Evolutionary conservation across 2,113 vertebrate species (phyloP).

Genomic region (Numida meleagris): DNA sequence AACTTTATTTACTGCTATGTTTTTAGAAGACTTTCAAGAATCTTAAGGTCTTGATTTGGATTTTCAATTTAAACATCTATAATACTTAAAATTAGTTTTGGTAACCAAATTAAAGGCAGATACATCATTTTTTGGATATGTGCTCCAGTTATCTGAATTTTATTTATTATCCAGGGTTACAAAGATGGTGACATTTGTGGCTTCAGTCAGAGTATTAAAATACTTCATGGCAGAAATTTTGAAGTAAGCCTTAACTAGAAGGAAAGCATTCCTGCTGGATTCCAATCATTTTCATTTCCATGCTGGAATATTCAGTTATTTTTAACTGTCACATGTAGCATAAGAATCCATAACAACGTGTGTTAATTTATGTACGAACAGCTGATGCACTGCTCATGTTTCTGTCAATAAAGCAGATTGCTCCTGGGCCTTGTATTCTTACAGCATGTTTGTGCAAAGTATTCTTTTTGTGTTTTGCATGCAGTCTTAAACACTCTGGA

Average conservation of each 20-base stretch:
- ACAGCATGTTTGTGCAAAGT: rapidly evolving
- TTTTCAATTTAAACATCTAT: not conserved
- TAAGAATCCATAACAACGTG: not conserved
- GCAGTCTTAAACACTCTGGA: not conserved
- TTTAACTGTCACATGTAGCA: rapidly evolving
- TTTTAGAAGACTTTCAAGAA: not conserved
- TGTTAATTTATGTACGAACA: not conserved
- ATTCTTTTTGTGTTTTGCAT: not conserved
- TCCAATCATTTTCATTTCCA: not conserved
- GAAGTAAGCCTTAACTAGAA: not conserved
- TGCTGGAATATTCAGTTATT: not conserved
- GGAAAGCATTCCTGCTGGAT: not conserved
- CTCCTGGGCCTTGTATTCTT: not conserved
- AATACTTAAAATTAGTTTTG: not conserved
- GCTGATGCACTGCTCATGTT: rapidly evolving
- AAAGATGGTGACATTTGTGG: not conserved
- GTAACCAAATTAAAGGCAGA: rapidly evolving
- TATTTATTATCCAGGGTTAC: not conserved
- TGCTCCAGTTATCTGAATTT: not conserved
- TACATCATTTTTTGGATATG: not conserved
- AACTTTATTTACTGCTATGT: no score
- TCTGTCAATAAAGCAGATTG: not conserved
- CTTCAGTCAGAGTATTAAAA: not conserved
- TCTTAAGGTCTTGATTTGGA: not conserved
- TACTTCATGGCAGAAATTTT: not conserved